Conservation (phyloP, 2,797 vertebrate genomes). For the Anniella stebbinsi region DNA sequence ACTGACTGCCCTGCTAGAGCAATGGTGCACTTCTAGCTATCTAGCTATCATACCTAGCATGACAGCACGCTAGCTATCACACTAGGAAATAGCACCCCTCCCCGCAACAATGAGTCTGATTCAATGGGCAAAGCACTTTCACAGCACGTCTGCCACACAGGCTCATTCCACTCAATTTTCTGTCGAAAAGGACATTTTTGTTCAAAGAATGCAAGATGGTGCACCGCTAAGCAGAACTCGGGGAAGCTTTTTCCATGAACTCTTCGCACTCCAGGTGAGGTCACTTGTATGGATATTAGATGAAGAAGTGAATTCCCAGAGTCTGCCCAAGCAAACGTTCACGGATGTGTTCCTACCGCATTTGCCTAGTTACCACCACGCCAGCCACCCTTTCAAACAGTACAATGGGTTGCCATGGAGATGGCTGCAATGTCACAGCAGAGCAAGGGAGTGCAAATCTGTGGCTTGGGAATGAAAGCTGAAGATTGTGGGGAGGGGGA, state of each 20-base stretch:
- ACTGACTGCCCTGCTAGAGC: not conserved
- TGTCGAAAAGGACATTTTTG: not conserved
- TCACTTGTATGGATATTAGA: not conserved
- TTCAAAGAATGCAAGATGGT: not conserved
- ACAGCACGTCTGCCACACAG: not conserved
- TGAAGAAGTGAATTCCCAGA: slow-evolving; percentile 1
- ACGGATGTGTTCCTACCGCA: not conserved
- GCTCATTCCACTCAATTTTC: slow-evolving; percentile 12
- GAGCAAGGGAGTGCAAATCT: slow-evolving; percentile 2
- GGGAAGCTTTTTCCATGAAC: not conserved
- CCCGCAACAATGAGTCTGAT: not conserved
- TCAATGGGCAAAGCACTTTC: not conserved
- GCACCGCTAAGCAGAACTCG: not conserved
- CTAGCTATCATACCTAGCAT: too few relatives aligned
- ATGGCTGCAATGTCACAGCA: slow-evolving; percentile 27
- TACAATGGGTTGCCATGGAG: slow-evolving; percentile 41
- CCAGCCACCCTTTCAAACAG: slow-evolving; percentile 24
- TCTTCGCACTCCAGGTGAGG: not conserved
- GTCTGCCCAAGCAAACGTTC: not conserved
- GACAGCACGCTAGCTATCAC: too few relatives aligned
- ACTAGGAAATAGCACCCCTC: not conserved
- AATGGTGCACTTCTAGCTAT: not conserved
- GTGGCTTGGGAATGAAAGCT: slow-evolving; percentile 19
- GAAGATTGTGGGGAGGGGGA: not conserved
- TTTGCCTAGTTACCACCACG: slow-evolving; percentile 4